Evolutionary conservation across 2,797 vertebrate genomes (phyloP), one percentile per base, ranked within the genome.

Genomic region (Hoplostethus atlanticus): DNA sequence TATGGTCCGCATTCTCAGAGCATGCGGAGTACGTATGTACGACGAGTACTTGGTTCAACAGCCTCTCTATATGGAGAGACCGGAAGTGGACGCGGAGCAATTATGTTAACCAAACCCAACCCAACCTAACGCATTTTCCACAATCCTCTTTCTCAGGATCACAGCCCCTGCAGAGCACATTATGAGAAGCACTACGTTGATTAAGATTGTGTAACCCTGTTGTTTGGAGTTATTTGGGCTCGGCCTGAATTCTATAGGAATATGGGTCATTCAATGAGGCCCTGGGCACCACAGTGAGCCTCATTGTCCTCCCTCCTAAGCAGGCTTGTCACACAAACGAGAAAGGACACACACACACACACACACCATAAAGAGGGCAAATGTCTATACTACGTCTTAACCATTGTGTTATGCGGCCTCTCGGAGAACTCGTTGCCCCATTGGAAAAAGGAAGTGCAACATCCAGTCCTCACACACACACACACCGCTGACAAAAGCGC

Each of bases 251-350:
- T 85, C 83, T 87, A 79, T 69, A 86, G 73, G 57, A 90, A 90
- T 74, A 90, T 85, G 86, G 90, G 83, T 86, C 83, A 89, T 68
- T 81, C 64, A 75, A 56, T 5, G 47, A 16, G 77, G 79, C 73
- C 79, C 76, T 71, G 74, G 71, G 75, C 78, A 65, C 81, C 85
- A 84, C 66, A 83, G 76, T 71, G 82, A 73, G 80, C 36, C 67
- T 66, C 78, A 90, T 89, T 93, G 89, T 90, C 81, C 74, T 80
- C 58, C 31, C 69, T 58, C 66, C 64, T 80, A 79, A 85, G 81
- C 68, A 75, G 76, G 52, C 76, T 77, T 83, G 75, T 82, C 67
- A 64, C 66, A 72, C 48, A 10, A 79, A 79, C 68, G 34, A 77
- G 63, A 70, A 75, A 47, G 50, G 15, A 77, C 58, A 54, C 54